Evolutionary conservation across 2,888 invertebrate genomes (phyloP).

Genomic region (Eucera pruinosa): DNA sequence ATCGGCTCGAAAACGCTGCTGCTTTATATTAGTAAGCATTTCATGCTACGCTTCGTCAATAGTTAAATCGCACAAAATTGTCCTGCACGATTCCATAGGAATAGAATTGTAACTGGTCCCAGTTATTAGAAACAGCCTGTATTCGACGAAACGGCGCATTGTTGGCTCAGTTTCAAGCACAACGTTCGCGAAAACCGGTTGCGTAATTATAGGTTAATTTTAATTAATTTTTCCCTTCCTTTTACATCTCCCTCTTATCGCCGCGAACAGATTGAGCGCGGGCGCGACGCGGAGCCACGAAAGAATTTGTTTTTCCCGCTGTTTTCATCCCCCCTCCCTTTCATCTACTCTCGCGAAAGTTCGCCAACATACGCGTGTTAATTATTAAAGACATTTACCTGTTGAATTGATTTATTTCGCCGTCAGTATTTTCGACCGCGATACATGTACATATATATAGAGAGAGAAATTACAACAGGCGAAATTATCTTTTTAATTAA

Average conservation of each 20-base stretch:
- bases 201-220: constrained; percentile 50
- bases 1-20: too few relatives aligned
- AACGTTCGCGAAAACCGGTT: constrained; percentile 19
- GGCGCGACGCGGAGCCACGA: neutral
- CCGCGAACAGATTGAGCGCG: neutral
- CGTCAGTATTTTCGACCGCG: constrained; percentile 47
- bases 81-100: too few relatives aligned
- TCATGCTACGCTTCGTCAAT: too few relatives aligned
- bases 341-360: neutral
- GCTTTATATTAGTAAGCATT: too few relatives aligned
- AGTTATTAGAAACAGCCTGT: too few relatives aligned
- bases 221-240: constrained; percentile 20
- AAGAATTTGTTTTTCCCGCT: constrained; percentile 43
- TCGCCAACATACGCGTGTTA: constrained; percentile 40
- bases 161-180: constrained; percentile 39
- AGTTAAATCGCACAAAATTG: too few relatives aligned
- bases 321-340: neutral
- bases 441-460: too few relatives aligned
- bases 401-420: constrained; percentile 58
- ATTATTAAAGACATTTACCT: constrained; percentile 64
- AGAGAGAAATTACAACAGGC: constrained; percentile 50
- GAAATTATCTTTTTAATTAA: constrained; percentile 64
- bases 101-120: too few relatives aligned
- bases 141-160: constrained; percentile 18
- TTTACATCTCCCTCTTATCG: constrained; percentile 12